These are phyloP conservation scores for Calcarius lapponicus DNA, from an alignment of 2,797 vertebrate genomes.

Conservation along the genomic window DNA sequence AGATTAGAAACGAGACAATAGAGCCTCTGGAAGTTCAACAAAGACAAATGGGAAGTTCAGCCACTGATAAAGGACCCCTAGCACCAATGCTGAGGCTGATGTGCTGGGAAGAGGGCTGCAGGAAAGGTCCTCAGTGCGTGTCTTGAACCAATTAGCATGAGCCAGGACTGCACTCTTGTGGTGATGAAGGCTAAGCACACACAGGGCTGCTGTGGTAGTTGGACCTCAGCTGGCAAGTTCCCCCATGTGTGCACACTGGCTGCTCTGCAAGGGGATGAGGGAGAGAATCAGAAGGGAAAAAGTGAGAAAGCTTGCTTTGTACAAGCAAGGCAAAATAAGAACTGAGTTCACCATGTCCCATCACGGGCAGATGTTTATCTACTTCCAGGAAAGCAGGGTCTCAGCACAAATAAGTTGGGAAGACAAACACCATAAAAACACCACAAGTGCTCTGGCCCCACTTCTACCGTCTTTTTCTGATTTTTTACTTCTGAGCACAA, in stretches of 20 bases:
- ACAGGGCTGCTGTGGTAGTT: not conserved
- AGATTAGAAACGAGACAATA: not conserved
- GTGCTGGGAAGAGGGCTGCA: not conserved
- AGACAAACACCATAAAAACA: not conserved
- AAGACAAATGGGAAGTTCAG: not conserved
- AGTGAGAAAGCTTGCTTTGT: not conserved
- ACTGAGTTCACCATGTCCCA: rapidly evolving
- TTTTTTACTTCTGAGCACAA: not conserved
- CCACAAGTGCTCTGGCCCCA: not conserved
- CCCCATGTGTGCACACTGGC: rapidly evolving
- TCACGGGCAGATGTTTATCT: not conserved
- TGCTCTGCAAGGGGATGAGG: not conserved
- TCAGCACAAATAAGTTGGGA: not conserved
- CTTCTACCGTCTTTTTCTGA: not conserved
- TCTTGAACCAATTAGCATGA: not conserved
- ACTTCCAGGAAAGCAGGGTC: not conserved
- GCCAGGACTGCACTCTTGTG: not conserved
- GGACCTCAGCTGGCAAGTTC: not conserved
- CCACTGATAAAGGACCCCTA: not conserved
- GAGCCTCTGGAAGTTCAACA: not conserved
- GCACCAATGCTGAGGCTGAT: not conserved
- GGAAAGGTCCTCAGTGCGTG: not conserved
- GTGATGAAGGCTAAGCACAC: not conserved
- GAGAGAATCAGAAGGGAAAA: not conserved
- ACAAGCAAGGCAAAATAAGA: not conserved